These are phyloP conservation scores for Oreochromis niloticus DNA, from an alignment of 2,113 vertebrate species.

Conservation along the genomic window DNA sequence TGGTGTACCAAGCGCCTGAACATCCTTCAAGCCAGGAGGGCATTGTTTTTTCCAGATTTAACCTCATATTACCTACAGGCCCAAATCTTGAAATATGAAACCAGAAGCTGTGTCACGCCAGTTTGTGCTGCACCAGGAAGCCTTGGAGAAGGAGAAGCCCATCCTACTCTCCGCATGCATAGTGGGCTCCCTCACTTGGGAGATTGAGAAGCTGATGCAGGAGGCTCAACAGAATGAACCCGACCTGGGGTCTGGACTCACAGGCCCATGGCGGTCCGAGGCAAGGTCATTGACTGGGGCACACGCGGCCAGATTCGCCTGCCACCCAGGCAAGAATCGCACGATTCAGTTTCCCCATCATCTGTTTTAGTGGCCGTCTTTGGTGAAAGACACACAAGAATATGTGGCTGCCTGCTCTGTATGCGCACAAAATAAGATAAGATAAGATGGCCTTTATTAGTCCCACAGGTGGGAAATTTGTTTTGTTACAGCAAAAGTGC, in stretches of 20 bases:
- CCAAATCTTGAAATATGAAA: background rate
- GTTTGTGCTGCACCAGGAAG: background rate
- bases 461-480: too few species aligned
- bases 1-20: background rate
- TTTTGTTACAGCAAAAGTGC: too few species aligned
- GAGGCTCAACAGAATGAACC: background rate
- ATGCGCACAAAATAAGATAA: background rate
- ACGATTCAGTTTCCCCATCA: background rate
- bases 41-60: background rate
- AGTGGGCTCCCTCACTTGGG: background rate
- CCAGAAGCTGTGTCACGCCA: background rate
- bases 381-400: background rate
- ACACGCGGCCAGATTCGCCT: background rate
- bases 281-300: background rate
- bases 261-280: background rate
- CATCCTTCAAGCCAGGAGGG: background rate
- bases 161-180: background rate
- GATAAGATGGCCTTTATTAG: too few species aligned
- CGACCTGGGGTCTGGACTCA: background rate
- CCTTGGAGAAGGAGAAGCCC: background rate
- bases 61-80: background rate
- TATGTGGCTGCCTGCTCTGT: background rate
- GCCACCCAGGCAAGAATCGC: background rate
- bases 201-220: background rate
- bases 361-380: background rate